These are phyloP conservation scores for Neoscelio sp. DNA, from an alignment of 2,888 invertebrate genomes.

Conservation along the genomic window DNA sequence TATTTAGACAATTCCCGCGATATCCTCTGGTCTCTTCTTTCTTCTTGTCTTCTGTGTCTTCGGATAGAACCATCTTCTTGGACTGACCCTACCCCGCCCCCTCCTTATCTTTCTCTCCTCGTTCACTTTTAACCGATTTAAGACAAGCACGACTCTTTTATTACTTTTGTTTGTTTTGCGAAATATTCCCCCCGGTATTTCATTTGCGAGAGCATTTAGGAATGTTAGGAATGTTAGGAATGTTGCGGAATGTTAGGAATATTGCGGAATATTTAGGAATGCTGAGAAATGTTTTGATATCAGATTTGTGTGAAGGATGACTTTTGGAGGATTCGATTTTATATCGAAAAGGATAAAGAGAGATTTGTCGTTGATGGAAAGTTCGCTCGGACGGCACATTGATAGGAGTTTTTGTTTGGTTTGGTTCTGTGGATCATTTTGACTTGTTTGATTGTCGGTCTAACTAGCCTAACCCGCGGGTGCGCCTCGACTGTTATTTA, in stretches of 20 bases:
- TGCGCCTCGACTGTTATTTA: conserved; percentile 77
- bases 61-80: too few species aligned
- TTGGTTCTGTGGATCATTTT: conserved; percentile 5
- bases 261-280: too few species aligned
- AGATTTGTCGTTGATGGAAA: conserved; percentile 7
- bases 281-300: conserved; percentile 18
- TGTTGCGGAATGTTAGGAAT: too few species aligned
- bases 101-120: conserved; percentile 12
- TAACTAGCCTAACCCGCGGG: conserved; percentile 81
- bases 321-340: too few species aligned
- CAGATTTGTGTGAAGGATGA: conserved; percentile 3
- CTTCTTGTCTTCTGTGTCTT: not conserved
- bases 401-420: conserved; percentile 33
- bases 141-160: too few species aligned
- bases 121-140: too few species aligned
- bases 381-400: conserved; percentile 37
- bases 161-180: too few species aligned
- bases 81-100: too few species aligned
- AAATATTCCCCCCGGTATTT: too few species aligned
- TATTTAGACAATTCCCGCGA: too few species aligned
- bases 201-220: conserved; percentile 44
- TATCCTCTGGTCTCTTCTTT: too few species aligned
- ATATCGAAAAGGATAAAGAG: conserved; percentile 3
- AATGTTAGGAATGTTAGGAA: too few species aligned
- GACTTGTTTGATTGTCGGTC: conserved; percentile 58